A percentile compares a stretch with the other conserved stretches of the same genome.
Evolutionary conservation across 2,797 vertebrate genomes (phyloP).

Genomic region (Pseudocheirus occidentalis): DNA sequence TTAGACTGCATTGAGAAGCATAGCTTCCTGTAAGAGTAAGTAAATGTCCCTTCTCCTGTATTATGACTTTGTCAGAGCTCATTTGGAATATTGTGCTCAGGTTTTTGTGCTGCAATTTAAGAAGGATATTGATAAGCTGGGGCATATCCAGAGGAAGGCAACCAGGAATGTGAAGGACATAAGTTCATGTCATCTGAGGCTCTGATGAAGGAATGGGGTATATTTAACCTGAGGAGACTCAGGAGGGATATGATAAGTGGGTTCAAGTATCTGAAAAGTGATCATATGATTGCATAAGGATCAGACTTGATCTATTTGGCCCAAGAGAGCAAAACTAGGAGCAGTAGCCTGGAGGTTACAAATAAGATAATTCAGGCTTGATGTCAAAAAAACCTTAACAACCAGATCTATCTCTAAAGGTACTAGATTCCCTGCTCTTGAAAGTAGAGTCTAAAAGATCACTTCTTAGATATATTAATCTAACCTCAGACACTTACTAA

Average conservation of each 20-base stretch:
- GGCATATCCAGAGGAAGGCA: background rate
- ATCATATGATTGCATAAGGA: background rate
- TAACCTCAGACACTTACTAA: background rate
- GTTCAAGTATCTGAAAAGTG: background rate
- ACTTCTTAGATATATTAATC: background rate
- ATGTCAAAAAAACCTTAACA: background rate
- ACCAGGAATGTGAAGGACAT: background rate
- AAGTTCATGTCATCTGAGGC: background rate
- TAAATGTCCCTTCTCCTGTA: background rate
- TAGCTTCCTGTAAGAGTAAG: background rate
- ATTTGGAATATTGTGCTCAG: background rate
- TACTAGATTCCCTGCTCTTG: background rate
- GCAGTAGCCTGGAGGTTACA: background rate
- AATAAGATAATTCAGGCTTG: background rate
- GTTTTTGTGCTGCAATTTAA: background rate
- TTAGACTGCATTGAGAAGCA: background rate
- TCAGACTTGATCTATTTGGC: background rate
- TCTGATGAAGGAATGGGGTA: background rate
- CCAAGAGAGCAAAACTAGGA: background rate
- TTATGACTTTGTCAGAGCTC: background rate
- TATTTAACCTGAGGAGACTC: background rate
- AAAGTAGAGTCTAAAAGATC: background rate
- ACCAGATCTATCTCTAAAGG: background rate
- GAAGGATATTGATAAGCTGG: background rate
- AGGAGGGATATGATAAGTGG: background rate